Evolutionary conservation across 2,888 invertebrate species (phyloP).

Genomic region (Euplexia lucipara): DNA sequence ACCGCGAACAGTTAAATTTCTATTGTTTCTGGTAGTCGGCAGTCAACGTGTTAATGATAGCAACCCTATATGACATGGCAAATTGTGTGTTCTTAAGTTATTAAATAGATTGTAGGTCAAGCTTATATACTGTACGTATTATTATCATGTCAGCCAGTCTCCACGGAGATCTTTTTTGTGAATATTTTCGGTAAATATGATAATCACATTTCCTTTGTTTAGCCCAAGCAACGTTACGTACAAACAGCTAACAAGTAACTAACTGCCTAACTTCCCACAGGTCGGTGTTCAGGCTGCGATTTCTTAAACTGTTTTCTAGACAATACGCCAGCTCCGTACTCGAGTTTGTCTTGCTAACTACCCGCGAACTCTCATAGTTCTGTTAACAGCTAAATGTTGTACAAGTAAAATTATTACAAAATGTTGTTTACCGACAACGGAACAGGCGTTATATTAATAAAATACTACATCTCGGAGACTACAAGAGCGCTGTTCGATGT

Average conservation of each 20-base stretch:
- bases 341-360: background rate
- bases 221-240: background rate
- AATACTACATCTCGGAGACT: too few relatives aligned
- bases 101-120: too few relatives aligned
- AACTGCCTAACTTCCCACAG: background rate
- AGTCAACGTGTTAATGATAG: too few relatives aligned
- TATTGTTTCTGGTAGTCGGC: too few relatives aligned
- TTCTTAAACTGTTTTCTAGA: background rate
- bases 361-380: background rate
- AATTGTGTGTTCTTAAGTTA: too few relatives aligned
- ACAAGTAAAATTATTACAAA: background rate
- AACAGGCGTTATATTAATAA: too few relatives aligned
- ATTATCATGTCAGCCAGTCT: too few relatives aligned
- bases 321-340: background rate
- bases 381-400: background rate
- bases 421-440: background rate
- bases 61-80: too few relatives aligned
- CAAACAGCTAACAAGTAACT: background rate
- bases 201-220: constrained; percentile 19
- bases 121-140: too few relatives aligned
- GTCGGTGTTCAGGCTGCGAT: background rate
- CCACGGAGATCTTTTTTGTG: background rate
- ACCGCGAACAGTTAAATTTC: too few relatives aligned
- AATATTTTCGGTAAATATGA: background rate
- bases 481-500: constrained; percentile 4